Percentiles rank a stretch among this genome's conserved stretches.
phyloP scores from a whole-genome alignment of 2,797 vertebrate genomes.

The Peromyscus nudipes region DNA sequence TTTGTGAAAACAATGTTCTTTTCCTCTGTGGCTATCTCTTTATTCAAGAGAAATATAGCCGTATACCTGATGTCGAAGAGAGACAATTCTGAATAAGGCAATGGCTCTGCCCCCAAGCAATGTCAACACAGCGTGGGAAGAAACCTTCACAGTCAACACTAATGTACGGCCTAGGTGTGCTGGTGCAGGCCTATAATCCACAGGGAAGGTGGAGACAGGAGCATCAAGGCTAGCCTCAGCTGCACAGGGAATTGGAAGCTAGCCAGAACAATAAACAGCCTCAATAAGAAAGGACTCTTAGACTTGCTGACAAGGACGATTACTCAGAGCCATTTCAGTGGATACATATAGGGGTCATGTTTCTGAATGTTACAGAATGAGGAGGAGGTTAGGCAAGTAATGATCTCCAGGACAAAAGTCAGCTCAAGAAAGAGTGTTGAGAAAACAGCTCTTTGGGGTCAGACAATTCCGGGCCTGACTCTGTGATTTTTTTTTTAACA shows the following conservation, averaged over 20 bases:
- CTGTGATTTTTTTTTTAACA: background rate
- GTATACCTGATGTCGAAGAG: background rate
- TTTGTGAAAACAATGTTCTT: background rate
- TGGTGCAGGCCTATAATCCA: background rate
- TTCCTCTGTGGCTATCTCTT: background rate
- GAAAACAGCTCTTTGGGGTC: background rate
- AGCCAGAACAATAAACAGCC: background rate
- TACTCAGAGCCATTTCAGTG: background rate
- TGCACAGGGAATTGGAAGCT: background rate
- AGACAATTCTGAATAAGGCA: background rate
- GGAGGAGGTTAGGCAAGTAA: background rate
- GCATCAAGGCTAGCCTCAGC: background rate
- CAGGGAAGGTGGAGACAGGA: background rate
- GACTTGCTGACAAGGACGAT: background rate
- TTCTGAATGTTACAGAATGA: background rate
- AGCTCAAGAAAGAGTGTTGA: background rate
- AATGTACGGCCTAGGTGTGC: background rate
- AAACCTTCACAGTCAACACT: background rate
- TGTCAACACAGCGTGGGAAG: background rate
- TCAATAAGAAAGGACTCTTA: background rate
- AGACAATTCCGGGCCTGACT: background rate
- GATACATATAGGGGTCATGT: background rate
- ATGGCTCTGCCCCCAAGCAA: background rate
- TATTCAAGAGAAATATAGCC: constrained; percentile 12
- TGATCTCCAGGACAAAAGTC: background rate